Base-by-base conservation (phyloP, 2,888 invertebrate genomes). In the Pterobdella sp. region DNA sequence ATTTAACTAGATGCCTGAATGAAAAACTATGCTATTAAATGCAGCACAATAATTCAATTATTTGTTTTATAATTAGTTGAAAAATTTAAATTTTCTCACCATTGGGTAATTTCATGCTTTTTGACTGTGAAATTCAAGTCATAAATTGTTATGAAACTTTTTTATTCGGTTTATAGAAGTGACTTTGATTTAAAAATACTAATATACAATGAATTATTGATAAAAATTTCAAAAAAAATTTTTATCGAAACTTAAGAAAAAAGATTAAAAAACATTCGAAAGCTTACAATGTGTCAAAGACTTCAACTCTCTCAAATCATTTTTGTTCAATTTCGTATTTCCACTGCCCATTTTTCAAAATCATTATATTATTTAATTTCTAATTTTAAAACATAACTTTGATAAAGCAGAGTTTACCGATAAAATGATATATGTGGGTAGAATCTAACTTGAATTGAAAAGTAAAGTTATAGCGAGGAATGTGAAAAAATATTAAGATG, bases 71-170 rank as follows among this genome's bases (percentile, higher is more conserved):
- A n/a, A 49, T 49, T 29, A n/a, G 37, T 72, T 34, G 63, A 65
- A 36, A 65, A 22, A 26, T 37, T 42, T 1, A 65, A 63, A 29
- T 36, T 56, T 63, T 76, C 80, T 79, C 74, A 81, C 81, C 84
- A 84, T 76, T 84, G 83, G 73, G 81, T 80, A 49, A 84, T 76
- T 76, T 84, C 84, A 76, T 82, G 82, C 74, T 80, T 80, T 68
- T 81, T 79, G 77, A 84, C 84, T 84, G 80, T 75, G 18, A 68
- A 72, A 37, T 18, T 26, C 14, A 29, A 26, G 63, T 63, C n/a
- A 29, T 63, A 14, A 63, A 26, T 63, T 14, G 10, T 14, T 7
- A 10, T 14, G n/a, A 26, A 29, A 63, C 7, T 26, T 26, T 63
- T 14, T 7, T 26, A 63, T 14, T 63, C 7, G 10, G 31, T 14